Base-by-base conservation (phyloP, 2,888 invertebrate genomes). In the Scaptomyza cyrtandrae region DNA sequence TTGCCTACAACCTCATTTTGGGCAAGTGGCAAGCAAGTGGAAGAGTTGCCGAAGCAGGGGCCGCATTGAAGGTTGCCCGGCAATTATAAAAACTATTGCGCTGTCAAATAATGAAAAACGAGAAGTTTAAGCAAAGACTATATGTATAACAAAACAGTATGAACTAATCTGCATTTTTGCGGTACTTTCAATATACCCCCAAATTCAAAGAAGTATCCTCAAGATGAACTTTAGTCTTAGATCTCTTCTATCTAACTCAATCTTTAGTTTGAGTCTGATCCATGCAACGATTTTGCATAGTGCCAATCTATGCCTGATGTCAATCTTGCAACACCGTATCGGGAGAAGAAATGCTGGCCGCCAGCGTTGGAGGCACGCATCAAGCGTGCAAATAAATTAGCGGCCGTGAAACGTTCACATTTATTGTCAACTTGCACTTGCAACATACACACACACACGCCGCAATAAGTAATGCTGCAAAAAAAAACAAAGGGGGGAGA, bases 331-430 rank as follows among this genome's bases (percentile, higher is more conserved):
- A 16, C 9, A n/a, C 31, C 3, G 19, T 33, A n/a, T 14, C 16
- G 29, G 29, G 31, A 46, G 19, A 16, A 48, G 54, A 58, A 55
- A 55, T 62, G 52, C 52, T 53, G 73, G 48, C 73, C 74, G 62
- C 67, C 75, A 52, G 67, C 67, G 72, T 46, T 75, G 75, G 73
- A 65, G 64, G 73, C 76, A 74, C 74, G 78, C 78, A 78, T 79
- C 73, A 54, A 62, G 79, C 82, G 75, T 66, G 78, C 80, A 85
- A 89, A 86, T 89, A 90, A 90, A 90, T 90, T 89, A 89, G 83
- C 86, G 69, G 64, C 73, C 78, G 70, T 76, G 78, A 81, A 83
- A 82, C 90, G 90, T 83, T 90, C 90, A 90, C 89, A 86, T 88
- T 90, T 89, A 89, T 90, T 89, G 90, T 88, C 86, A 86, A 76